These are phyloP conservation scores for Pluvialis apricaria DNA, from an alignment of 2,113 vertebrate species.

Conservation along the genomic window DNA sequence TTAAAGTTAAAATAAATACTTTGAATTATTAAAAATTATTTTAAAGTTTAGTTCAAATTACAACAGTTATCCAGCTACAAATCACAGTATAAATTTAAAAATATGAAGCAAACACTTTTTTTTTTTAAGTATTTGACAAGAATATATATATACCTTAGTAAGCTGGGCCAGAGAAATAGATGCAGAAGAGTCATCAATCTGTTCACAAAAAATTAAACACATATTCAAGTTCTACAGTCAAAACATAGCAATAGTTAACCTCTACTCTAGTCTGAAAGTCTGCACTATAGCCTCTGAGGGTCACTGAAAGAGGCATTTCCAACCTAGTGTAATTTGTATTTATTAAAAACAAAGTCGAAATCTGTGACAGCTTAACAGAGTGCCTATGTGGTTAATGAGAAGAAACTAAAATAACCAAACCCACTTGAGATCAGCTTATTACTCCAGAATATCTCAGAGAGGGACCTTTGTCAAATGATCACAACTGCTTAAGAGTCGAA, in stretches of 20 bases:
- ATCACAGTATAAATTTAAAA: constrained; percentile 61
- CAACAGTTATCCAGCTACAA: constrained; percentile 46
- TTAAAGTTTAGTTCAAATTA: constrained; percentile 21
- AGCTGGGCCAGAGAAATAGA: constrained; percentile 91
- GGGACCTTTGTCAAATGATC: background rate
- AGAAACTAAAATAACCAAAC: background rate
- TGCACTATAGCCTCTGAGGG: constrained; percentile 21
- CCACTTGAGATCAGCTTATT: background rate
- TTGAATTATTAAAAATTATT: constrained; percentile 19
- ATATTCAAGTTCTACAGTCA: constrained; percentile 84
- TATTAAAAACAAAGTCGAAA: background rate
- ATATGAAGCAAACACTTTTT: constrained; percentile 62
- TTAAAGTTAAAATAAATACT: constrained; percentile 39
- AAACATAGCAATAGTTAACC: constrained; percentile 74
- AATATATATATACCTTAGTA: constrained; percentile 88
- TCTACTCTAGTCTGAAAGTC: constrained; percentile 62
- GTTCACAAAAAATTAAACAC: constrained; percentile 93
- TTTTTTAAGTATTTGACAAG: constrained; percentile 65
- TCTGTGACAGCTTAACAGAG: background rate
- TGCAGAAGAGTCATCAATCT: constrained; percentile 91
- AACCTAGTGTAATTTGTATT: background rate
- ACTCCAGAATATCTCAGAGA: background rate
- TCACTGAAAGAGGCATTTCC: background rate
- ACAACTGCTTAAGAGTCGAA: background rate
- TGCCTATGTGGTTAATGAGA: background rate